Conservation (phyloP, 2,888 invertebrate genomes). For the Nysson spinosus region DNA sequence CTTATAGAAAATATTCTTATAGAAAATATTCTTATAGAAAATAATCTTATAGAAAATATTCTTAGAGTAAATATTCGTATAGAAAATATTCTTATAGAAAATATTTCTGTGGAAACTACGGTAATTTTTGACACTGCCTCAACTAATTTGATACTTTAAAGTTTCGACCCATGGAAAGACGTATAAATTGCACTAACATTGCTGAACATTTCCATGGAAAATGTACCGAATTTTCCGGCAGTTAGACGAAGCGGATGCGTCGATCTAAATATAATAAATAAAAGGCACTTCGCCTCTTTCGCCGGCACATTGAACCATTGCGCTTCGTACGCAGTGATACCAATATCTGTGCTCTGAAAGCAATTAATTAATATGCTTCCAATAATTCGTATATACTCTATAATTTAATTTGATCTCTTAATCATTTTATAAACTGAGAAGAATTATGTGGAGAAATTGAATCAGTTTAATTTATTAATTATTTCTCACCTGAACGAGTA, state of each 20-base stretch:
- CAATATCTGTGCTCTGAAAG: conserved; percentile 56
- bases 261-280: conserved; percentile 51
- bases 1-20: no score
- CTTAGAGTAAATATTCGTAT: no score
- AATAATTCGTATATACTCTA: neutral
- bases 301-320: conserved; percentile 58
- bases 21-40: no score
- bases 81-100: no score
- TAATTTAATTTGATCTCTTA: no score
- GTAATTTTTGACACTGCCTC: no score
- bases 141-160: no score
- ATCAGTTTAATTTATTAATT: neutral
- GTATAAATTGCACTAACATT: conserved; percentile 41
- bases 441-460: neutral
- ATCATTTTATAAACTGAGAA: no score
- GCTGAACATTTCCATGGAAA: conserved; percentile 61
- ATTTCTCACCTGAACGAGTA: conserved; percentile 33
- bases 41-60: no score
- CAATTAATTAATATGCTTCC: neutral
- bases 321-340: conserved; percentile 52
- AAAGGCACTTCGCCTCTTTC: conserved; percentile 39
- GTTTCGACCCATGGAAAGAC: no score
- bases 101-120: no score
- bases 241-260: conserved; percentile 59
- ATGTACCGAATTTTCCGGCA: conserved; percentile 63